Evolutionary conservation across 2,113 vertebrate species (phyloP).

Genomic region (Poecilia latipinna): DNA sequence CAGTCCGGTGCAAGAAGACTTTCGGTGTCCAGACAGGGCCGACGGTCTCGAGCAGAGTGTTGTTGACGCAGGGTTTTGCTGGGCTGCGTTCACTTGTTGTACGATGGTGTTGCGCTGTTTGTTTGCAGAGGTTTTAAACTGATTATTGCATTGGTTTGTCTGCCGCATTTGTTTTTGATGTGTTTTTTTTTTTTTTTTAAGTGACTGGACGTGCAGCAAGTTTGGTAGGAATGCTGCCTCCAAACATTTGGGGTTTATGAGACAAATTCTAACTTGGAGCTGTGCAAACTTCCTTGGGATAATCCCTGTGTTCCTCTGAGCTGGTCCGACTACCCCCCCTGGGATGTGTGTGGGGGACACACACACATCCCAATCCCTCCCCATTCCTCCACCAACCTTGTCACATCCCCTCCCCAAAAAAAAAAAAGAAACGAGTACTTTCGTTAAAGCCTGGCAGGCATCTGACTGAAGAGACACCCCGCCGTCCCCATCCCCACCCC

Average conservation of each 20-base stretch:
- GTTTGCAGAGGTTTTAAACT: not conserved
- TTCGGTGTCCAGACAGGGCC: slow-evolving; percentile 42
- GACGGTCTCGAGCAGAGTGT: slow-evolving; percentile 39
- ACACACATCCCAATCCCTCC: slow-evolving; percentile 18
- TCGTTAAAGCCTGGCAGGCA: slow-evolving; percentile 80
- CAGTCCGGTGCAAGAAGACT: slow-evolving; percentile 27
- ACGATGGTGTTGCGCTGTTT: slow-evolving; percentile 1
- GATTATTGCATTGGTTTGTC: not conserved
- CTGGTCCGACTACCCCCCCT: slow-evolving; percentile 55
- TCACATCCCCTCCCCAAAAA: not conserved
- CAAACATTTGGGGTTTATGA: slow-evolving; percentile 2
- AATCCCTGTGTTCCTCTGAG: slow-evolving; percentile 56
- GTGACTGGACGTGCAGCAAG: not conserved
- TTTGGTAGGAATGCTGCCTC: not conserved
- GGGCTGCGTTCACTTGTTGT: slow-evolving; percentile 31
- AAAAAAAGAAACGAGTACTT: slow-evolving; percentile 69
- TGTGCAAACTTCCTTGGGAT: slow-evolving; percentile 65
- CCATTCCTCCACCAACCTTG: slow-evolving; percentile 1
- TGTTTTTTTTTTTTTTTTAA: not conserved
- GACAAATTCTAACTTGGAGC: slow-evolving; percentile 27
- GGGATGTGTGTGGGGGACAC: not conserved
- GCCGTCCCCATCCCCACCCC: slow-evolving; percentile 32
- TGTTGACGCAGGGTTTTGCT: slow-evolving; percentile 40
- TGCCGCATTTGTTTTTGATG: not conserved
- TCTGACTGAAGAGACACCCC: slow-evolving; percentile 75